Conservation (phyloP, 2,888 invertebrate species). For the Ischnus inquisitorius region DNA sequence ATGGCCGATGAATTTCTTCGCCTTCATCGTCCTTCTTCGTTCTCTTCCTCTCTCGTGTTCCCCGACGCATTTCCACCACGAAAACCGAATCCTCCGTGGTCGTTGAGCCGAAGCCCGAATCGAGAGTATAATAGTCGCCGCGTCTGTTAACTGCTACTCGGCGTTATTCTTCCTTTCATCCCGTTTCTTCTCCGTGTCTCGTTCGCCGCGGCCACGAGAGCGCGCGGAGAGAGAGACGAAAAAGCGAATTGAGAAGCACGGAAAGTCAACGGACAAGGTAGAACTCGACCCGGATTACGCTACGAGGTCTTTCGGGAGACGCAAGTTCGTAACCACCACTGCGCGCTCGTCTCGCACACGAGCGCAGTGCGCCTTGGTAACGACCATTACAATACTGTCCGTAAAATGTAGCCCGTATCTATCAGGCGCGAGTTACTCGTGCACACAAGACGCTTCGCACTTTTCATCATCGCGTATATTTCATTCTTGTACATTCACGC, state of each 20-base stretch:
- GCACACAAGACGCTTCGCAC: slow-evolving; percentile 55
- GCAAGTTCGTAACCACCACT: not conserved
- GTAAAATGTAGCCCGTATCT: slow-evolving; percentile 9
- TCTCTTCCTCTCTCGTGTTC: slow-evolving; percentile 43
- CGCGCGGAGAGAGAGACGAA: slow-evolving; percentile 12
- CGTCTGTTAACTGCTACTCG: slow-evolving; percentile 22
- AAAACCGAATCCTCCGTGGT: slow-evolving; percentile 27
- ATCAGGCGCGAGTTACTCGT: slow-evolving; percentile 10
- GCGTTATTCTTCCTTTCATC: slow-evolving; percentile 56
- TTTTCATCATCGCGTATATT: slow-evolving; percentile 59
- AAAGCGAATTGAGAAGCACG: slow-evolving; percentile 69
- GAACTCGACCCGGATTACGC: slow-evolving; percentile 79
- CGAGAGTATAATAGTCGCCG: slow-evolving; percentile 9
- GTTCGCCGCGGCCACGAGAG: not conserved
- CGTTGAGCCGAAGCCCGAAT: not conserved
- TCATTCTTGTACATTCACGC: slow-evolving; percentile 34
- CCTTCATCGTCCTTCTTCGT: slow-evolving; percentile 46
- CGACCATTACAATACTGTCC: slow-evolving; percentile 21
- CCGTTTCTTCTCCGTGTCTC: slow-evolving; percentile 42
- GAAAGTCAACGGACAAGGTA: slow-evolving; percentile 81
- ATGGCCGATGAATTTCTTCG: slow-evolving; percentile 38
- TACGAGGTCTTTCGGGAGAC: slow-evolving; percentile 56
- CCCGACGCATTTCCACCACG: slow-evolving; percentile 20
- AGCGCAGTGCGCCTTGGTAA: not conserved
- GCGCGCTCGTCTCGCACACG: not conserved